Conservation (phyloP, 2,888 invertebrate species). For the Operophtera brumata region DNA sequence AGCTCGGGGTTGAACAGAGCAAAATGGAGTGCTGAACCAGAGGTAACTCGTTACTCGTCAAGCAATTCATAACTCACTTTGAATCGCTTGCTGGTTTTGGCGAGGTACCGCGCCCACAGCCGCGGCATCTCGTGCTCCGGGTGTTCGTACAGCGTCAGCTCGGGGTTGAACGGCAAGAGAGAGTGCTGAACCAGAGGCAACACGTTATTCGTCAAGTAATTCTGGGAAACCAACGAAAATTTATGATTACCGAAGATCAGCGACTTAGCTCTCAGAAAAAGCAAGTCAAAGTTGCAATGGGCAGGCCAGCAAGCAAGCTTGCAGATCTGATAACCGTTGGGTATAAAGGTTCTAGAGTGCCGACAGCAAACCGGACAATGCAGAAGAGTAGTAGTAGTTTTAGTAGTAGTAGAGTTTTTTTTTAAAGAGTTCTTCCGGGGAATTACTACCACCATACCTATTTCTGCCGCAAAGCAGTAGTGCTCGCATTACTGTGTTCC, state of each 20-base stretch:
- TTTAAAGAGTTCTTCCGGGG: too few species aligned
- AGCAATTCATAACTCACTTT: conserved; percentile 56
- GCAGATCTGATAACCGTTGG: too few species aligned
- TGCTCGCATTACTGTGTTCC: too few species aligned
- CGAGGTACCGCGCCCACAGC: conserved; percentile 60
- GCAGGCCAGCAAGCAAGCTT: too few species aligned
- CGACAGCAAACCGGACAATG: too few species aligned
- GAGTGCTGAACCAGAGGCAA: conserved; percentile 53
- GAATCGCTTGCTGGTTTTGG: conserved; percentile 57
- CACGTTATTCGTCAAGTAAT: conserved; percentile 48
- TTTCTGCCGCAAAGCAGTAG: too few species aligned
- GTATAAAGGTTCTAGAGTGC: too few species aligned
- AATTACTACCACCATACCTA: too few species aligned
- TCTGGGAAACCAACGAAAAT: conserved; percentile 41
- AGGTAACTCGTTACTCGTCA: conserved; percentile 43
- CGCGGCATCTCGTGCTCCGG: conserved; percentile 65
- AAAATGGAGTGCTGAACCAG: conserved; percentile 57
- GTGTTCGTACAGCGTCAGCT: conserved; percentile 63
- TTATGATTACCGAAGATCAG: neutral
- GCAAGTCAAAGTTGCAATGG: too few species aligned
- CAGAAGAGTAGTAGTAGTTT: too few species aligned
- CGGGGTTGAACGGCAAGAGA: conserved; percentile 58
- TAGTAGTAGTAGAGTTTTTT: too few species aligned
- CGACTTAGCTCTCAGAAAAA: too few species aligned
- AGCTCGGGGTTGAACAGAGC: conserved; percentile 58